Evolutionary conservation across 2,888 invertebrate genomes (phyloP), one percentile per base, ranked within the genome.

Genomic region (Stegophylla sp.): DNA sequence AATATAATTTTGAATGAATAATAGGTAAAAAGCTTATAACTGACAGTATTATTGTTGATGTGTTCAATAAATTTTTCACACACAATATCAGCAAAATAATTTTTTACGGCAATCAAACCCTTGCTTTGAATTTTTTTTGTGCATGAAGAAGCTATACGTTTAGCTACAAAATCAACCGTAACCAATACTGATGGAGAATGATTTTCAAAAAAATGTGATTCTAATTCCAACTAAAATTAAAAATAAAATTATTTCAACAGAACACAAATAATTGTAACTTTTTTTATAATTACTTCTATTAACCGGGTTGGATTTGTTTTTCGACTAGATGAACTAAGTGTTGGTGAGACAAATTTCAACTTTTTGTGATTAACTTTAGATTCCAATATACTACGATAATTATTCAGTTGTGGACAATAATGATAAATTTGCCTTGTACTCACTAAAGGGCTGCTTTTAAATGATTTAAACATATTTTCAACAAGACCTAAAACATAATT

Each of bases 121-220:
- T 82, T 64, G 43, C 71, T 82, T 63, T 82, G 81, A 28, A 83
- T 82, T 15, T 81, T 67, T 66, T 83, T 83, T 15, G 82, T 83
- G 41, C 83, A 83, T 1, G 82, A 72, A 41, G 83, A 83, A 13
- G 82, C 81, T 12, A 82, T 26, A 73, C 83, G 43, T 53, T 83
- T 82, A 13, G 77, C 77, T 23, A 83, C 74, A 48, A 82, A 82
- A 41, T 83, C 83, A 34, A 83, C 72, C 10, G 83, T 83, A 5
- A 56, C 41, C 23, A 77, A 66, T n/a, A 83, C 72, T 48, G 83
- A 83, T 5, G 73, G 51, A n/a, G 82, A 73, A 66, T 83, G 83
- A 45, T 82, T 81, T 34, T 74, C 82, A 43, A 83, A 82, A 59
- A 83, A 83, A 59, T 82, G 59, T 10, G 82, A 82, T 77, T 83